phyloP scores from a whole-genome alignment of 92 coral and sea anemone species.

The Blastomussa wellsi region DNA sequence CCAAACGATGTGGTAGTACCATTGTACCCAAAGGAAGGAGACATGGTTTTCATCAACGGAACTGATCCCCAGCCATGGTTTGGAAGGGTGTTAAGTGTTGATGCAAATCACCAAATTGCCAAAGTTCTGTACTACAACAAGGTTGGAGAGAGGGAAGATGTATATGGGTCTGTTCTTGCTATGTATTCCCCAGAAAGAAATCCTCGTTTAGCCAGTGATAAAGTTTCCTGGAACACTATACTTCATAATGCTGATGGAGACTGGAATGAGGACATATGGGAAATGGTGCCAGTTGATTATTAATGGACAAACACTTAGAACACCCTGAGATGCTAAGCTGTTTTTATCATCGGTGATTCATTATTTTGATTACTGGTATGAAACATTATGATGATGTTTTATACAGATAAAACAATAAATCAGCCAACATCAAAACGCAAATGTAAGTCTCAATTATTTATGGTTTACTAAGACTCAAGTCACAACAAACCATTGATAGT shows the following conservation, averaged over 20 bases:
- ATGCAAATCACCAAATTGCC: constrained; percentile 7
- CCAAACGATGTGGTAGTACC: too few species aligned
- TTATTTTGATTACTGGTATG: neutral
- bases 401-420: neutral
- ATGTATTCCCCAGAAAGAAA: constrained; percentile 3
- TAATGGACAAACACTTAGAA: neutral
- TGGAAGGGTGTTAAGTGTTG: constrained; percentile 18
- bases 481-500: too few species aligned
- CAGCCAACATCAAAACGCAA: neutral
- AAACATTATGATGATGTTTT: neutral
- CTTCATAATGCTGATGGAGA: constrained; percentile 2
- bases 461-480: neutral
- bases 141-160: constrained; percentile 21
- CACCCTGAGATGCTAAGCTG: neutral
- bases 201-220: constrained; percentile 9
- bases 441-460: neutral
- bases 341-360: neutral
- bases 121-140: constrained; percentile 6
- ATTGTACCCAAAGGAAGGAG: too few species aligned
- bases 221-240: constrained; percentile 21
- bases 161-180: neutral
- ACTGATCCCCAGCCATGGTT: constrained; percentile 27
- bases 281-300: constrained; percentile 7
- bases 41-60: too few species aligned
- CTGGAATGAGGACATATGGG: constrained; percentile 19